phyloP scores from a whole-genome alignment of 2,797 vertebrate genomes.

The Squalus acanthias region DNA sequence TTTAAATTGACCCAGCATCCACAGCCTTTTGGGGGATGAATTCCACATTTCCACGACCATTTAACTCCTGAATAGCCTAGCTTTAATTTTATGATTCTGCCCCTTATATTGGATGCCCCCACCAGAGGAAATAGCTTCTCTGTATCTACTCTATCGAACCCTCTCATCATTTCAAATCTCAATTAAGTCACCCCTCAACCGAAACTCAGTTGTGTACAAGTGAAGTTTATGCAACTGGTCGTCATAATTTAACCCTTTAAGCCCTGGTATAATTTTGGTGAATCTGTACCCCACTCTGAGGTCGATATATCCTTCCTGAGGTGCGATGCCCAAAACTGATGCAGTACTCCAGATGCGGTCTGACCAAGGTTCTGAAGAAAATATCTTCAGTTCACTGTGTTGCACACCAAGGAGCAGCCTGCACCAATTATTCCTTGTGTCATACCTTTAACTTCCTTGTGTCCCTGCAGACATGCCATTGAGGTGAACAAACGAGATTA shows the following conservation, averaged over 20 bases:
- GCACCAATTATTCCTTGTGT: background rate
- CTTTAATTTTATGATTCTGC: too few species aligned
- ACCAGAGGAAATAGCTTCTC: background rate
- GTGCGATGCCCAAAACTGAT: background rate
- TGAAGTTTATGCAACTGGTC: background rate
- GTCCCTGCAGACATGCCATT: slow-evolving; percentile 79
- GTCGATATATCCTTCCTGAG: background rate
- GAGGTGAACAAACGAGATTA: slow-evolving; percentile 98
- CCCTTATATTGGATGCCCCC: background rate
- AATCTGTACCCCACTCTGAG: background rate
- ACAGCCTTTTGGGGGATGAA: background rate
- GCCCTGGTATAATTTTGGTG: background rate
- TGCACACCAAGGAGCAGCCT: background rate
- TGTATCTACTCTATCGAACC: background rate
- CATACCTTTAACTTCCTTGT: slow-evolving; percentile 1
- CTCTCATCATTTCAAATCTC: background rate
- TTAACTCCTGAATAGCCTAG: background rate
- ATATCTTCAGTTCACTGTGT: background rate
- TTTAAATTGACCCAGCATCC: background rate
- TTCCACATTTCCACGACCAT: background rate
- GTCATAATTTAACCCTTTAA: background rate
- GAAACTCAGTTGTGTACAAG: background rate
- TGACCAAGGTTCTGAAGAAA: background rate
- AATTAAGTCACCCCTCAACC: background rate
- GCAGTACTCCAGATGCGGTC: background rate